Evolutionary conservation across 53 echinoderm and acorn worm species (phyloP), one percentile per base, ranked within the genome.

Genomic region (Hippasteria phrygiana): DNA sequence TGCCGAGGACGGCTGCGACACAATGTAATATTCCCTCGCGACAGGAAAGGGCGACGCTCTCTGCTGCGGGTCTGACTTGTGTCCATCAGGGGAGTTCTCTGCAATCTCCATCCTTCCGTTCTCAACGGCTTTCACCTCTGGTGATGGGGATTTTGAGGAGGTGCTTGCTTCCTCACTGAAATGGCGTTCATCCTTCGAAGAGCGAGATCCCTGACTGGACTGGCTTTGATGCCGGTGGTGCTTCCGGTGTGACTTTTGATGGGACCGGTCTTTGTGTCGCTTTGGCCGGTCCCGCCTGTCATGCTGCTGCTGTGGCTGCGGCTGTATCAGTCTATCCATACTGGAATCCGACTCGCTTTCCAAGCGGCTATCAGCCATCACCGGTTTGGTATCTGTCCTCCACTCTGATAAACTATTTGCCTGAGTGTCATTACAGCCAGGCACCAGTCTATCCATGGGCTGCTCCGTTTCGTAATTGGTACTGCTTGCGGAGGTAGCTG

Each of bases 1-100:
- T 27, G 89, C 83, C 17, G 95, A 95, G 46, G 95, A 93, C 51
- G 95, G 93, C 48, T 93, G 95, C 50, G 93, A 90, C 2, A 97
- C 97, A 46, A 95, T 95, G 77, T 97, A 97, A 74, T 97, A 95
- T 75, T 93, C 93, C 88, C 95, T 88, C 6, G 95, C 94, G 1
- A 88, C 56, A 51, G 88, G 88, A 79, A 91, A 89, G 9, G 85
- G 94, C 6, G 93, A 93, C 26, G 50, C 28, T 77, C 73, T 88
- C 51, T 83, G 80, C 59, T 91, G 88, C 29, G 94, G 85, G 46
- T 80, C 81, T 56, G 62, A 73, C 41, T 90, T 90, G 18, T 55
- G 82, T 26, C 55, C 71, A 46, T 90, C 82, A 4, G 72, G 59
- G 38, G 36, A 73, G 47, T 62, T 81, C 43, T 81, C 81, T 50